Evolutionary conservation across 2,888 invertebrate species (phyloP).

Genomic region (Drosophila nr. perissopoda): DNA sequence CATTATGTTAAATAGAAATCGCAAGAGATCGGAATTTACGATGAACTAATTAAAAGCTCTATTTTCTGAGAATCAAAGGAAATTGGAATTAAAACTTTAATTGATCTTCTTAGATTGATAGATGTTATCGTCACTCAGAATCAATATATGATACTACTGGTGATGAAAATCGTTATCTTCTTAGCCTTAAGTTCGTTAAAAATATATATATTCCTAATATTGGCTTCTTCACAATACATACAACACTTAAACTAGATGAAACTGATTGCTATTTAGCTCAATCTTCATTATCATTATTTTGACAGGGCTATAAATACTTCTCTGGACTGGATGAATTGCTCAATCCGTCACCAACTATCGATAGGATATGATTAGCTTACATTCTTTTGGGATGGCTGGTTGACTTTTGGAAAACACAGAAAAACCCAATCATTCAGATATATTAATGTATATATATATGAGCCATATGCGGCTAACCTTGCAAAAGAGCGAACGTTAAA

Average conservation of each 20-base stretch:
- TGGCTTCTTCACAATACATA: neutral
- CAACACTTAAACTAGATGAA: neutral
- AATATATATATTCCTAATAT: neutral
- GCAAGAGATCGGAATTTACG: neutral
- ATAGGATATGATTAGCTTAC: slow-evolving; percentile 2
- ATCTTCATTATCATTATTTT: neutral
- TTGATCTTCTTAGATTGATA: neutral
- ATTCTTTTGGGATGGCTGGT: neutral
- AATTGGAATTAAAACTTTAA: neutral
- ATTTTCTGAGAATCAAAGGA: neutral
- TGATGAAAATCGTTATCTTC: neutral
- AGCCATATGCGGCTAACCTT: slow-evolving; percentile 47
- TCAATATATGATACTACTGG: neutral
- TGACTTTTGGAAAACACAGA: neutral
- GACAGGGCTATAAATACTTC: neutral
- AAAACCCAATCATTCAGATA: neutral
- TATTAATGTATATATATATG: neutral
- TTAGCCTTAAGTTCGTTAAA: neutral
- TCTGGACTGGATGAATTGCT: neutral
- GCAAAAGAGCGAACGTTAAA: slow-evolving; percentile 20
- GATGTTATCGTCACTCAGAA: neutral
- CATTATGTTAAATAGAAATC: neutral
- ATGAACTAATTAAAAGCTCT: neutral
- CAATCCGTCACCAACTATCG: neutral
- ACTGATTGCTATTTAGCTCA: neutral